Evolutionary conservation across 1,140 invertebrate genomes (phyloP).

Genomic region (Teleogryllus occipitalis): DNA sequence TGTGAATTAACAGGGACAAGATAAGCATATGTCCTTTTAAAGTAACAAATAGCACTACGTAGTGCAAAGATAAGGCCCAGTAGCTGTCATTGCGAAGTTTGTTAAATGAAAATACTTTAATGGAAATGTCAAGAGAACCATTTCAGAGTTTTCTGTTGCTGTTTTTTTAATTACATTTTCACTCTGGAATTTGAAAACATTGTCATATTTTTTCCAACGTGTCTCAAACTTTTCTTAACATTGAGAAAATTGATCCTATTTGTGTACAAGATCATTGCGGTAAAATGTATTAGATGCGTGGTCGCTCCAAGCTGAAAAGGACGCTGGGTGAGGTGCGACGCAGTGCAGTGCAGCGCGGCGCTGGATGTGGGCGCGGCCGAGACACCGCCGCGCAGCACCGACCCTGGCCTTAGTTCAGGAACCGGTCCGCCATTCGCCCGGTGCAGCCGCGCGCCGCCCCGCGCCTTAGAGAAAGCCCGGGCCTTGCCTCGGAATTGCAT

Average conservation of each 20-base stretch:
- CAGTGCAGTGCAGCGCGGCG: no score
- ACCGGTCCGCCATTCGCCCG: neutral
- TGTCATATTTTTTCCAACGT: no score
- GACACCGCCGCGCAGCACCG: neutral
- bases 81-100: neutral
- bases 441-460: no score
- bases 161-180: neutral
- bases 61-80: neutral
- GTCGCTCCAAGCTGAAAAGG: no score
- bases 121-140: neutral
- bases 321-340: no score
- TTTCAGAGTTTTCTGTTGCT: neutral
- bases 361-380: neutral
- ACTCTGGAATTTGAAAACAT: no score
- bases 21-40: neutral
- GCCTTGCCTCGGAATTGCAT: no score
- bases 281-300: no score
- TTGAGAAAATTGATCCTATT: no score
- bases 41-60: neutral
- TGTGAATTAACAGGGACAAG: neutral
- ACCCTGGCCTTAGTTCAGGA: neutral
- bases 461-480: no score
- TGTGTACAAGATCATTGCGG: no score
- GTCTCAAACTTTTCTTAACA: no score
- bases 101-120: neutral